Evolutionary conservation across 2,888 invertebrate genomes (phyloP).

Genomic region (Agrotis segetum): DNA sequence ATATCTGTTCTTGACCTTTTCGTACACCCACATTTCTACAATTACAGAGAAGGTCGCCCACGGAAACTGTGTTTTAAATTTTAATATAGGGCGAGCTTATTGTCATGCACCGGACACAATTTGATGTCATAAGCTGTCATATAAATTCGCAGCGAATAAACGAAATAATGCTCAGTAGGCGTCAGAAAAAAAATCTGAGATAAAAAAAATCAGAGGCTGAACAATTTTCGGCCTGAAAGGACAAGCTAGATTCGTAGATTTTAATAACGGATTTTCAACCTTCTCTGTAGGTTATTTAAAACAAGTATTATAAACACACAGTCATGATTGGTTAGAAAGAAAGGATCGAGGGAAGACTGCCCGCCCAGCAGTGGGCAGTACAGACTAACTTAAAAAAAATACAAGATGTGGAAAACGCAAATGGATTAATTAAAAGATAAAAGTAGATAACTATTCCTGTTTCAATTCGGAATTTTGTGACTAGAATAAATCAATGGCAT

Average conservation of each 20-base stretch:
- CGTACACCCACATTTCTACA: slow-evolving; percentile 2
- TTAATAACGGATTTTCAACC: too few species aligned
- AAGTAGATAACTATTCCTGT: too few species aligned
- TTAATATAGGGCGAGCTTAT: slow-evolving; percentile 38
- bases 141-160: slow-evolving; percentile 27
- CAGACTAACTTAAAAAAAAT: too few species aligned
- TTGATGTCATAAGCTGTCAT: slow-evolving; percentile 22
- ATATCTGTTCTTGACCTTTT: slow-evolving; percentile 11
- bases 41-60: slow-evolving; percentile 9
- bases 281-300: too few species aligned
- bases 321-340: too few species aligned
- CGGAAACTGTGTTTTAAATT: slow-evolving; percentile 31
- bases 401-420: too few species aligned
- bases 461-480: background rate
- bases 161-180: slow-evolving; percentile 28
- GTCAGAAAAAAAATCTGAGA: slow-evolving; percentile 1
- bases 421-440: too few species aligned
- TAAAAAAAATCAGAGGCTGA: background rate
- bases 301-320: too few species aligned
- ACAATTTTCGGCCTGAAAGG: background rate
- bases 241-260: background rate
- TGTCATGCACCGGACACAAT: slow-evolving; percentile 35
- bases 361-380: too few species aligned
- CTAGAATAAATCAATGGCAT: slow-evolving; percentile 10
- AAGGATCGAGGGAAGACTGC: too few species aligned